Evolutionary conservation across 2,888 invertebrate genomes (phyloP).

Genomic region (Cryptops parisi): DNA sequence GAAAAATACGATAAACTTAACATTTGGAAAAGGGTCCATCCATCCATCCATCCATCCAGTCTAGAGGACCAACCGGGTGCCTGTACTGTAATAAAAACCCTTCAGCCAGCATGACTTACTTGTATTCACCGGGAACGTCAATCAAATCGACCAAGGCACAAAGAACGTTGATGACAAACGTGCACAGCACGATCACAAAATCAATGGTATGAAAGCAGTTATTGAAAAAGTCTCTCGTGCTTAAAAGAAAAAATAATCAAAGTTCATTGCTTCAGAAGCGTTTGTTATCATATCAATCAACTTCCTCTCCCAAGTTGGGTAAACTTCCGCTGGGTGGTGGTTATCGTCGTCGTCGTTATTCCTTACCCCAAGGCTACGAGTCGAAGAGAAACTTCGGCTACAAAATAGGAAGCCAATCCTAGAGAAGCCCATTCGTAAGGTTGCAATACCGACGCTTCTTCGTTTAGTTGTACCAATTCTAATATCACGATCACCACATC

Average conservation of each 20-base stretch:
- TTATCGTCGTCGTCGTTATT: too few species aligned
- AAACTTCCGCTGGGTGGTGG: too few species aligned
- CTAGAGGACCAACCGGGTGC: too few species aligned
- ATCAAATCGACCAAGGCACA: conserved; percentile 27
- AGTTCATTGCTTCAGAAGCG: too few species aligned
- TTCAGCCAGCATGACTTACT: conserved; percentile 27
- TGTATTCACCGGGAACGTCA: conserved; percentile 24
- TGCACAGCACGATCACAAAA: conserved; percentile 32
- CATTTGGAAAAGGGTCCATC: not conserved
- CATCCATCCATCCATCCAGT: not conserved
- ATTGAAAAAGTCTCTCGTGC: conserved; percentile 28
- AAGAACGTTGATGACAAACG: conserved; percentile 33
- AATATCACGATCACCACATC: conserved; percentile 12
- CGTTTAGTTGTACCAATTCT: conserved; percentile 6
- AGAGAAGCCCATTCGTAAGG: conserved; percentile 20
- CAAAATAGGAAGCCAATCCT: conserved; percentile 32
- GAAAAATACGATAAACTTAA: too few species aligned
- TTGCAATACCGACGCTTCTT: not conserved
- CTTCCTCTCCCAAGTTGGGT: too few species aligned
- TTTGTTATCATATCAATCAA: too few species aligned
- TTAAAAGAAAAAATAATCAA: conserved; percentile 18
- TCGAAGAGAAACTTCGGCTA: conserved; percentile 32
- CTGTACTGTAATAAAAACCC: too few species aligned
- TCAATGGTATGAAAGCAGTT: conserved; percentile 34
- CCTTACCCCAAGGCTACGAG: conserved; percentile 33